Conservation (phyloP, 2,797 vertebrate species). For the Cyclura pinguis region DNA sequence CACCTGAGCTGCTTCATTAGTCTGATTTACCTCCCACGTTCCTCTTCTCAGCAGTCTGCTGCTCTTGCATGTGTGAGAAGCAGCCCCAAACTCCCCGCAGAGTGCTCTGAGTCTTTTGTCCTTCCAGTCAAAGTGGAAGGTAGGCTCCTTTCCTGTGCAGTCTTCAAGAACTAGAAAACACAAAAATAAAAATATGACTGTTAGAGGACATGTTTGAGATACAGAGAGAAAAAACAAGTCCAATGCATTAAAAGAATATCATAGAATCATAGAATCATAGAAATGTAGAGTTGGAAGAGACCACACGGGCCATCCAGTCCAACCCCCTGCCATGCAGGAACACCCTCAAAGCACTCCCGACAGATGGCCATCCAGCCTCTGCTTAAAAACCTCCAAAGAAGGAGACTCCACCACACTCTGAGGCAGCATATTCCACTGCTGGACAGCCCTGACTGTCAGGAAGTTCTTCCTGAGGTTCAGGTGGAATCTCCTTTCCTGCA, state of each 20-base stretch:
- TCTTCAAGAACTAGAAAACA: conserved; percentile 38
- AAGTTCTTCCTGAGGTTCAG: no score
- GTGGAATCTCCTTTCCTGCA: no score
- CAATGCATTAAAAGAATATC: background rate
- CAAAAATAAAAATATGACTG: conserved; percentile 48
- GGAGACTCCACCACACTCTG: no score
- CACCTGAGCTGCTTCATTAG: conserved; percentile 74
- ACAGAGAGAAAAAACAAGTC: background rate
- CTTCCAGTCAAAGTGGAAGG: conserved; percentile 51
- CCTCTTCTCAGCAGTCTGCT: conserved; percentile 67
- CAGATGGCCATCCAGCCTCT: no score
- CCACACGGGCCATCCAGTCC: no score
- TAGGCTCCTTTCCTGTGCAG: conserved; percentile 15
- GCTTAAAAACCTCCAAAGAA: no score
- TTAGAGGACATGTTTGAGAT: background rate
- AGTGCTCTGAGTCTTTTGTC: conserved; percentile 48
- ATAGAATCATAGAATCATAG: no score
- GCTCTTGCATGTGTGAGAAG: conserved; percentile 64
- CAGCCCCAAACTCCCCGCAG: conserved; percentile 50
- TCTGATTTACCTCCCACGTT: conserved; percentile 74
- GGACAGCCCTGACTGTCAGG: no score
- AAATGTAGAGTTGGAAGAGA: no score
- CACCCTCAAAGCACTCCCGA: no score
- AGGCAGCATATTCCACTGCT: no score
- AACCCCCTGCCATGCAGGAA: no score